These are phyloP conservation scores for Sebastolobus altivelis DNA, from an alignment of 2,797 vertebrate genomes.

Conservation along the genomic window DNA sequence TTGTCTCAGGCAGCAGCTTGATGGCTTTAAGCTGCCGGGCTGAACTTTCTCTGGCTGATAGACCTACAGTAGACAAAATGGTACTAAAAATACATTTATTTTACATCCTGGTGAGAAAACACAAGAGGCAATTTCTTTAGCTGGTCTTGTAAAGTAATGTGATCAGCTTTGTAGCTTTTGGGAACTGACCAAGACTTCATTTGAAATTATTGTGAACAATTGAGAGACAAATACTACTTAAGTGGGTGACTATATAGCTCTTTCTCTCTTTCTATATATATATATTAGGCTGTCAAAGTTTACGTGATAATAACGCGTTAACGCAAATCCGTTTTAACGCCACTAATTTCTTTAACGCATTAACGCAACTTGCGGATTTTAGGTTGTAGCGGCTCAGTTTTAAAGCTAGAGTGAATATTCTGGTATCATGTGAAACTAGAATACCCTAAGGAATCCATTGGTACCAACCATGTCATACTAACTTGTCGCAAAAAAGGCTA, in stretches of 20 bases:
- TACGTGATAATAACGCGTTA: too few relatives aligned
- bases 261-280: too few relatives aligned
- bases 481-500: too few relatives aligned
- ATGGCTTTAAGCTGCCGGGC: slow-evolving; percentile 77
- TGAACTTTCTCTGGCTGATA: slow-evolving; percentile 62
- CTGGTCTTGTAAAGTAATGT: slow-evolving; percentile 21
- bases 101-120: slow-evolving; percentile 45
- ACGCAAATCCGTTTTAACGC: too few relatives aligned
- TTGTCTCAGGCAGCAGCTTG: slow-evolving; percentile 74
- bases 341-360: too few relatives aligned
- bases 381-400: too few relatives aligned
- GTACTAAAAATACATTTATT: slow-evolving; percentile 58
- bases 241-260: not conserved
- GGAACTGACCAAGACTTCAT: slow-evolving; percentile 9
- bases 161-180: slow-evolving; percentile 20
- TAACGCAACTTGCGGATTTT: too few relatives aligned
- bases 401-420: too few relatives aligned
- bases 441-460: too few relatives aligned
- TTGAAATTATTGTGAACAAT: slow-evolving; percentile 13
- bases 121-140: slow-evolving; percentile 30
- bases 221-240: slow-evolving; percentile 18
- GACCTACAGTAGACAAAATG: slow-evolving; percentile 54
- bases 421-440: too few relatives aligned
- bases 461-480: too few relatives aligned
- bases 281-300: too few relatives aligned